Percentiles rank a stretch among this genome's conserved stretches.
phyloP scores from a whole-genome alignment of 2,797 vertebrate genomes.

The Syngnathus rostellatus region DNA sequence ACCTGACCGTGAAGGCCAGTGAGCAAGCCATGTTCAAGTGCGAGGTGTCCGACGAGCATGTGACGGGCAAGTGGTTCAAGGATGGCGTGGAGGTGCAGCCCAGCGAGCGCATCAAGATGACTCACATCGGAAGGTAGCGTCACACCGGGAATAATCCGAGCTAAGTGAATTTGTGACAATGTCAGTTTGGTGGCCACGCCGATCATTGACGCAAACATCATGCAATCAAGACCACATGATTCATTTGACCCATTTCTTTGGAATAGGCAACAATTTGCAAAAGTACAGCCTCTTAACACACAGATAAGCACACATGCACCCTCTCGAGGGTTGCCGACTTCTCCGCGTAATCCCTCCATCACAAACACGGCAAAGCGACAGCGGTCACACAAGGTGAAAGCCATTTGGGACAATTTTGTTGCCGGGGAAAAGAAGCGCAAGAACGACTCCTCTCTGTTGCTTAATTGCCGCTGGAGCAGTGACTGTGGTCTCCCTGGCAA shows the following conservation, averaged over 20 bases:
- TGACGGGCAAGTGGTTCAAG: constrained; percentile 86
- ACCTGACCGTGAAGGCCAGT: constrained; percentile 78
- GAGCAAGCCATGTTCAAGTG: constrained; percentile 89
- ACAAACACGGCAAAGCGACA: constrained; percentile 31
- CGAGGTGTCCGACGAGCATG: constrained; percentile 88
- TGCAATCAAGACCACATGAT: constrained; percentile 7
- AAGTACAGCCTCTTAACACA: constrained; percentile 26
- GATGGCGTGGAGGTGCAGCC: constrained; percentile 78
- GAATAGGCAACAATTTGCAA: constrained; percentile 31
- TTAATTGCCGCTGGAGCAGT: constrained; percentile 9
- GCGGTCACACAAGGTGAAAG: constrained; percentile 53
- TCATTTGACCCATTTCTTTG: constrained; percentile 44
- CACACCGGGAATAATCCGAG: neutral
- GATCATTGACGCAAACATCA: neutral
- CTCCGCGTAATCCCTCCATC: constrained; percentile 47
- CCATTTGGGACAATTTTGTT: constrained; percentile 46
- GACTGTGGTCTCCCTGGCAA: constrained; percentile 46
- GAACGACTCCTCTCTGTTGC: constrained; percentile 13
- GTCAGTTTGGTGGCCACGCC: neutral
- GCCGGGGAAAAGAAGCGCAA: constrained; percentile 36
- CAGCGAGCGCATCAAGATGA: constrained; percentile 76
- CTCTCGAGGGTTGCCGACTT: constrained; percentile 23
- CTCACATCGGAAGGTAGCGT: constrained; percentile 68
- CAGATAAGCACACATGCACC: constrained; percentile 13
- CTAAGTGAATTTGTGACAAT: too few species aligned